Base-by-base conservation (phyloP, 2,113 vertebrate species). In the Arenaria interpres region DNA sequence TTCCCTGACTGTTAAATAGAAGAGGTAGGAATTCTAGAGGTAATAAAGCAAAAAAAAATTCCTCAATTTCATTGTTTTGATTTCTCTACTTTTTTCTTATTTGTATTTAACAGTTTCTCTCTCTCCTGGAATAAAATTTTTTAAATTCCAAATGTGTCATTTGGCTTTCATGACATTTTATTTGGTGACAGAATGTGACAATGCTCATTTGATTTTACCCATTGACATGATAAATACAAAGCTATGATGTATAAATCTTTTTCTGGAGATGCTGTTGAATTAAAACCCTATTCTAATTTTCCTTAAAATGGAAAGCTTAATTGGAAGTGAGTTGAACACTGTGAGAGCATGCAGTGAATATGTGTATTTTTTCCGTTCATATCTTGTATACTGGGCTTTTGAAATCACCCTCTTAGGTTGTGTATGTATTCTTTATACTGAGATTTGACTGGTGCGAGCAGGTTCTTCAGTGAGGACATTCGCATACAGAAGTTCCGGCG, bases 141-240 rank as follows among this genome's bases (percentile, higher is more conserved):
- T 15, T 88, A 77, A 91, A 91, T 90, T 95, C 51, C 79, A 37
- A n/a, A 86, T 51, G 37, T 89, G 68, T 90, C 37, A 95, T 94
- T 95, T 95, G 82, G 41, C 57, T 69, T 90, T 89, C 50, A 69
- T 46, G 83, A 83, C 37, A 87, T 78, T 91, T 95, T 76, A 48
- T 90, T 97, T 94, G 72, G 73, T 91, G 93, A 66, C 54, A 94
- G 62, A 89, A 80, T 82, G 46, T 91, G 85, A 82, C 81, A 91
- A 39, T 2, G n/a, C 15, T 93, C 32, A 53, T 88, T 95, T 72
- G 33, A 78, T 96, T 88, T 74, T 85, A 56, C 8, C 21, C 68
- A 81, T 74, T 3, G 2, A 81, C 69, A 60, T 89, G 68, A 93
- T 90, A 93, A 94, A 92, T 94, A 64, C 39, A 67, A 63, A 83